Conservation (phyloP, 2,888 invertebrate genomes). For the Tachina fera region DNA sequence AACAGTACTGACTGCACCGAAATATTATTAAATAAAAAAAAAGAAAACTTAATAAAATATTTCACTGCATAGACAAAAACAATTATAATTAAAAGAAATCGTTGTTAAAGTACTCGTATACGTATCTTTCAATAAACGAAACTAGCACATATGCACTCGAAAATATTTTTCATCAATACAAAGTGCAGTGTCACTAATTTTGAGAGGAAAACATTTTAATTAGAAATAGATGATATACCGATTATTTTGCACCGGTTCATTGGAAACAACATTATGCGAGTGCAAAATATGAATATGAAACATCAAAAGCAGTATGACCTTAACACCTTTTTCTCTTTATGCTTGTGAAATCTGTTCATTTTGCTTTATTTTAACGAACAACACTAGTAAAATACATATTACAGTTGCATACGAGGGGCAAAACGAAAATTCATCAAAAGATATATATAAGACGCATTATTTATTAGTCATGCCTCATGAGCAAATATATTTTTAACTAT, state of each 20-base stretch:
- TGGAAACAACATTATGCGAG: background rate
- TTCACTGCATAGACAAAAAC: slow-evolving; percentile 33
- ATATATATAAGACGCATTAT: too few species aligned
- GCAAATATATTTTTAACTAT: too few species aligned
- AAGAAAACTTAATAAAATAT: slow-evolving; percentile 17
- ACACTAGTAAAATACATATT: background rate
- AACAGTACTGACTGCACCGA: slow-evolving; percentile 12
- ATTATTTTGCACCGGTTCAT: slow-evolving; percentile 13
- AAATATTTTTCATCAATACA: slow-evolving; percentile 7
- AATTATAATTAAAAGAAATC: slow-evolving; percentile 31
- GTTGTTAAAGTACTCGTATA: slow-evolving; percentile 24
- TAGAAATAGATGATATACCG: slow-evolving; percentile 6
- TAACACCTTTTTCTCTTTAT: background rate
- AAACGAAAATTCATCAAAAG: too few species aligned
- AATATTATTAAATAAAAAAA: background rate
- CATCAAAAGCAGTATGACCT: background rate
- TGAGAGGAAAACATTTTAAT: slow-evolving; percentile 13
- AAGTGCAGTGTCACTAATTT: background rate
- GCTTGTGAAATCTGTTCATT: background rate
- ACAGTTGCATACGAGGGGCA: too few species aligned
- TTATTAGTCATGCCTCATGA: too few species aligned
- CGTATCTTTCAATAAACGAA: slow-evolving; percentile 29
- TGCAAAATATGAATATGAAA: background rate
- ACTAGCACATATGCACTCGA: background rate
- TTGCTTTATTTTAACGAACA: background rate